Conservation (phyloP, 2,888 invertebrate genomes). For the Tetranychus truncatus region DNA sequence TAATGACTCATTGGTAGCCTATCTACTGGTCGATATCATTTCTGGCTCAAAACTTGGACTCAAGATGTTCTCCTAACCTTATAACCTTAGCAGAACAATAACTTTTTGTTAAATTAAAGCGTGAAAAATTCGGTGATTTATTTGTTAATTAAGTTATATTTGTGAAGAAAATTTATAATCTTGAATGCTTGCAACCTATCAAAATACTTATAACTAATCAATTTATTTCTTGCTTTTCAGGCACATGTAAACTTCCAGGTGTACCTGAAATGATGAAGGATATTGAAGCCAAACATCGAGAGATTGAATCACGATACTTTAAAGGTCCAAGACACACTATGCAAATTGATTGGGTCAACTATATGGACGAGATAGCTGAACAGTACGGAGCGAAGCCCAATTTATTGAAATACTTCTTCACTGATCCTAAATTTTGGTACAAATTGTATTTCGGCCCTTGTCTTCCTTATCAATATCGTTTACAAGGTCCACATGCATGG, state of each 20-base stretch:
- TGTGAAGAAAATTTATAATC: not conserved
- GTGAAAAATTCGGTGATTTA: too few relatives aligned
- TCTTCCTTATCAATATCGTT: conserved; percentile 32
- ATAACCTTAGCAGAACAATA: too few relatives aligned
- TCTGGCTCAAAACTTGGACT: too few relatives aligned
- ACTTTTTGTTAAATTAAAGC: too few relatives aligned
- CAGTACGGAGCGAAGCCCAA: conserved; percentile 34
- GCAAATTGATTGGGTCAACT: conserved; percentile 27
- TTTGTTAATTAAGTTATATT: too few relatives aligned
- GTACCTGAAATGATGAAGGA: conserved; percentile 31
- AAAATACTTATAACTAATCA: too few relatives aligned
- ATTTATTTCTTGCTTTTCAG: not conserved
- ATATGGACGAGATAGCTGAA: conserved; percentile 36
- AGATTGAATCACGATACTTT: conserved; percentile 29
- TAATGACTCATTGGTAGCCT: too few relatives aligned
- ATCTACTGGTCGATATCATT: too few relatives aligned
- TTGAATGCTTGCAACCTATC: too few relatives aligned
- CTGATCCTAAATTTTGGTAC: conserved; percentile 29
- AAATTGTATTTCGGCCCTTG: conserved; percentile 31
- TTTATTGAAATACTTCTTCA: conserved; percentile 30
- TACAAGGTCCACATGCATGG: conserved; percentile 34
- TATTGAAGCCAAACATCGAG: conserved; percentile 29
- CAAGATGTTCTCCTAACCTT: too few relatives aligned
- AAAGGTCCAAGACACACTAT: conserved; percentile 23
- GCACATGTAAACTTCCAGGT: not conserved